Conservation (phyloP, 2,888 invertebrate genomes). For the Thecophora atra region DNA sequence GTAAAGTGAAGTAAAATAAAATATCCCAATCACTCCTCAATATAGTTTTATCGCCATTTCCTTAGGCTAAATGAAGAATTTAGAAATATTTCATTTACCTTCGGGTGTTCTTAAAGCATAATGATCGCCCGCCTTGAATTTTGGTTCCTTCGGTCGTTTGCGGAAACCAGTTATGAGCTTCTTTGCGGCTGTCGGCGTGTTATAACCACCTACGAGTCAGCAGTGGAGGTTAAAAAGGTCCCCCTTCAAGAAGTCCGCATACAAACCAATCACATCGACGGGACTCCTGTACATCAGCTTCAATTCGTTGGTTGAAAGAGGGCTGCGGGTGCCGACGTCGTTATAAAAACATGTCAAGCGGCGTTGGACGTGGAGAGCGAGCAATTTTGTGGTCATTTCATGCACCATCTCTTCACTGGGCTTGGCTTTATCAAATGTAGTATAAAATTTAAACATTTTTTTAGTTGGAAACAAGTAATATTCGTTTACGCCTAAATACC, state of each 20-base stretch:
- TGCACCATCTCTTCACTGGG: slow-evolving; percentile 60
- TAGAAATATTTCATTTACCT: slow-evolving; percentile 49
- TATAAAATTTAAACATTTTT: too few species aligned
- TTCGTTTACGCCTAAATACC: slow-evolving; percentile 47
- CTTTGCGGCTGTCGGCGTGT: slow-evolving; percentile 52
- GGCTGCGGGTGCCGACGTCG: slow-evolving; percentile 56
- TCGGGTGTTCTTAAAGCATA: slow-evolving; percentile 58
- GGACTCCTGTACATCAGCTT: slow-evolving; percentile 55
- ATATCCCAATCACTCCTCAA: background rate
- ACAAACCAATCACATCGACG: slow-evolving; percentile 57
- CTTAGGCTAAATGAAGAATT: background rate
- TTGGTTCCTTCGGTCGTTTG: slow-evolving; percentile 43
- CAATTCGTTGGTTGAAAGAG: slow-evolving; percentile 58
- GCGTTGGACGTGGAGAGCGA: slow-evolving; percentile 57
- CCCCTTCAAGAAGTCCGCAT: background rate
- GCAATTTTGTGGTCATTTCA: slow-evolving; percentile 58
- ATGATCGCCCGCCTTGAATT: slow-evolving; percentile 60
- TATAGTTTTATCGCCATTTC: background rate
- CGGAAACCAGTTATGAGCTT: slow-evolving; percentile 52
- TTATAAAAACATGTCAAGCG: slow-evolving; percentile 59
- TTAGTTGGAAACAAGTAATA: too few species aligned
- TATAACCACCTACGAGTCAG: slow-evolving; percentile 49
- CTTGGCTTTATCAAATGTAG: slow-evolving; percentile 51
- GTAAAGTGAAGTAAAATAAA: too few species aligned
- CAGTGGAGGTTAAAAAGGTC: background rate